phyloP scores from a whole-genome alignment of 2,888 invertebrate species.

The Euproctis similis region DNA sequence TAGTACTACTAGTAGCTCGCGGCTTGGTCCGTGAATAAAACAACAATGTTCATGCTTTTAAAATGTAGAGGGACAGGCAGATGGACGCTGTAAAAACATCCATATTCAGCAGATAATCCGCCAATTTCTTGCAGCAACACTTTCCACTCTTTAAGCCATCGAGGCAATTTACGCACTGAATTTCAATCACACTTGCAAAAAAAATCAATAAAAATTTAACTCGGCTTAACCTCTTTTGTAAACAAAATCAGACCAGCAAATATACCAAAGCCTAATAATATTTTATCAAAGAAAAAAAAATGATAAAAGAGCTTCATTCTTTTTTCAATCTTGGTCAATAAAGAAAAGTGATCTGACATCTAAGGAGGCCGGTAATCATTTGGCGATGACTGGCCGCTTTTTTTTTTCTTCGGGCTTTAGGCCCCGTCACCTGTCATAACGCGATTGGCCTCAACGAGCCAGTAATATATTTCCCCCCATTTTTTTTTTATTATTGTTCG shows the following conservation, averaged over 20 bases:
- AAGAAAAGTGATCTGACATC: conserved; percentile 36
- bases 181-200: no score
- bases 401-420: no score
- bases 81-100: no score
- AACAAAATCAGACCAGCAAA: conserved; percentile 1
- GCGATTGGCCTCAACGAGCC: conserved; percentile 43
- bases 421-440: conserved; percentile 62
- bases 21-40: no score
- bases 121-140: no score
- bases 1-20: no score
- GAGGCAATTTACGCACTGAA: no score
- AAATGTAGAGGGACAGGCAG: no score
- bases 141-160: no score
- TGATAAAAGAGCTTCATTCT: conserved; percentile 16
- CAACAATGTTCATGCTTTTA: no score
- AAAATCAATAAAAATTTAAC: no score
- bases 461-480: conserved; percentile 34
- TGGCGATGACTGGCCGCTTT: conserved; percentile 58
- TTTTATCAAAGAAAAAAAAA: conserved; percentile 11
- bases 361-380: conserved; percentile 52
- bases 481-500: conserved; percentile 40
- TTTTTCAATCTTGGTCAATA: conserved; percentile 32
- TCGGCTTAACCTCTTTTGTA: not conserved
- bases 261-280: conserved; percentile 5
- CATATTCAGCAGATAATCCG: no score